phyloP scores from a whole-genome alignment of 37 sponge, comb jelly and placozoan genomes.

The Mnemiopsis leidyi region DNA sequence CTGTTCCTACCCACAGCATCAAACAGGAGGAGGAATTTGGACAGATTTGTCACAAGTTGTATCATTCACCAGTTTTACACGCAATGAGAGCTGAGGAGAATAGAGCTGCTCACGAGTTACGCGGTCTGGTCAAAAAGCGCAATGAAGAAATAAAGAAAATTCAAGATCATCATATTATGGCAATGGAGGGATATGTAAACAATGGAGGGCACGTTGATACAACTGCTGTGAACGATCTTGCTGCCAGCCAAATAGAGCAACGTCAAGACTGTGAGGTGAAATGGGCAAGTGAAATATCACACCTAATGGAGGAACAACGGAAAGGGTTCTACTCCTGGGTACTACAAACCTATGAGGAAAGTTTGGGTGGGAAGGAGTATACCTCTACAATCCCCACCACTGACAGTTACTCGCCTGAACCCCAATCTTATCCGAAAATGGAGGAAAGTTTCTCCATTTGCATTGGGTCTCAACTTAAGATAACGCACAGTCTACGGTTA shows the following conservation, averaged over 20 bases:
- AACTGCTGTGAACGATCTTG: conserved; percentile 51
- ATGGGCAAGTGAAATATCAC: conserved; percentile 58
- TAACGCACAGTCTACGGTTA: conserved; percentile 81
- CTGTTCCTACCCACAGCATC: not conserved
- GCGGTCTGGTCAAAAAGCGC: conserved; percentile 15
- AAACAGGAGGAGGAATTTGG: conserved; percentile 55
- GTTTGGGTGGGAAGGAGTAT: conserved; percentile 26
- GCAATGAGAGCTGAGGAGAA: conserved; percentile 57
- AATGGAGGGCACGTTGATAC: conserved; percentile 34
- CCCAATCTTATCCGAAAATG: not conserved
- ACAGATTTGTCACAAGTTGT: conserved; percentile 54
- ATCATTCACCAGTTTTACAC: conserved; percentile 40
- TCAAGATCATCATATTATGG: conserved; percentile 53
- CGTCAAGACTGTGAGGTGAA: conserved; percentile 46
- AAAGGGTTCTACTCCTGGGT: conserved; percentile 35
- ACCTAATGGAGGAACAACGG: conserved; percentile 36
- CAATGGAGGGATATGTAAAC: conserved; percentile 63
- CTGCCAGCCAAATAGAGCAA: conserved; percentile 61
- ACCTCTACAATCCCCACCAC: not conserved
- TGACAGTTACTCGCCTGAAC: conserved; percentile 14
- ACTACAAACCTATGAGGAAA: conserved; percentile 38
- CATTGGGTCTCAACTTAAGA: conserved; percentile 87
- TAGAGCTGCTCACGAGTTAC: conserved; percentile 5
- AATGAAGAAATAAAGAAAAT: conserved; percentile 55
- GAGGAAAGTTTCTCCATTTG: conserved; percentile 66